Base-by-base conservation (phyloP, 2,797 vertebrate genomes). In the Anabacerthia variegaticeps region DNA sequence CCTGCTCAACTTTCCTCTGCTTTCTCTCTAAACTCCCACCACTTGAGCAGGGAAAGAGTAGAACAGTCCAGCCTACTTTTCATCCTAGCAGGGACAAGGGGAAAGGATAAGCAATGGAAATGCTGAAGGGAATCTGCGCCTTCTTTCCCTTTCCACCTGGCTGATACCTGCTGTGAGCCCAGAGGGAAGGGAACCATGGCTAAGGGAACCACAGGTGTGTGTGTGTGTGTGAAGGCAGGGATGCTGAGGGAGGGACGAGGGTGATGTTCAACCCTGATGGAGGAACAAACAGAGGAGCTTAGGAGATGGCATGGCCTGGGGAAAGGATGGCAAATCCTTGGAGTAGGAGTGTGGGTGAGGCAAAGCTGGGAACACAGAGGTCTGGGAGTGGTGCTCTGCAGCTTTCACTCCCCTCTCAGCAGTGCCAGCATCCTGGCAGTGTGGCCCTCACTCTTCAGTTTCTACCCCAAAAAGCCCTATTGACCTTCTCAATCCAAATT, bases 401-500 rank as follows among this genome's bases (percentile, higher is more conserved):
- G 46, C 56, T 55, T 88, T 46, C 72, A 23, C 21, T 73, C 17
- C 3, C 37, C 4, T 32, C 34, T n/a, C 56, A 81, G 58, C 21
- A 68, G 6, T 7, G 19, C 12, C 66, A 27, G 1, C 19, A 32
- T 48, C 44, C 46, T 6, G 0, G 58, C 14, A 58, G 4, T 0
- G 0, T 39, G 18, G 14, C 23, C 22, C 24, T 88, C 65, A 18
- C 32, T 59, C 22, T 71, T 27, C 18, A 22, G 7, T 58, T 81
- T 82, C 22, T 78, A 67, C 20, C 26, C 46, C 27, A 8, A 49
- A 51, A 66, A n/a, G 8, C 51, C 28, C 59, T 17, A 8, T 16
- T 43, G 41, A 68, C 2, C 10, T 32, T 82, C 41, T 88, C 43
- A 75, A 30, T 30, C 30, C n/a, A 36, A 61, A 23, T 27, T 52